Evolutionary conservation across 2,797 vertebrate genomes (phyloP), one percentile per base, ranked within the genome.

Genomic region (Betta splendens): DNA sequence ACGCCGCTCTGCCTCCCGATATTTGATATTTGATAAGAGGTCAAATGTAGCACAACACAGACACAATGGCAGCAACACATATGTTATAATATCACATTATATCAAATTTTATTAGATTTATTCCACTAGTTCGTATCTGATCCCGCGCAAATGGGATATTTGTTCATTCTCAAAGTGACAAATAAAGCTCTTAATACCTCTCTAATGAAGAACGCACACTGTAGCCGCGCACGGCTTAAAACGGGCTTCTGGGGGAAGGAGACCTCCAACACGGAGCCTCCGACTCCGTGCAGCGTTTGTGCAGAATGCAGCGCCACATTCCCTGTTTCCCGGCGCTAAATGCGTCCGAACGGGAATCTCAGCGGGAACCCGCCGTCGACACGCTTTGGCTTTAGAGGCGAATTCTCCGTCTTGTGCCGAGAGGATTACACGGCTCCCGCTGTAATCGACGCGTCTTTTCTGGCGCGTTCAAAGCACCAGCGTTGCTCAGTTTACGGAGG

Each of bases 181-280:
- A 66, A 83, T 69, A 65, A 79, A 79, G 75, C 79, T 67, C 32
- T 63, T 80, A 80, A 80, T 73, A 66, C 59, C 44, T 13, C 12
- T 37, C 13, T 59, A 75, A 65, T 56, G 62, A 59, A 60, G 52
- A 43, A 62, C 43, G 63, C 60, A 71, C 52, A 60, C 28, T 68
- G 49, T 70, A 17, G 70, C 48, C 52, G 48, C 40, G 45, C 50
- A 32, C n/a, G 25, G 57, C 69, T 66, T 53, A 50, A 45, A 69
- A 47, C 21, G 1, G 63, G 38, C 55, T 44, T 69, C 37, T 55
- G 13, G 11, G 13, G 37, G 47, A 60, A 37, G 21, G 17, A 49
- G 21, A 49, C 48, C 28, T 46, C 39, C 29, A 23, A 50, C 29
- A 8, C 2, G 8, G 44, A 56, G 7, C 42, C 16, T n/a, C 2